These are phyloP conservation scores for Oeneis ivallda DNA, from an alignment of 2,888 invertebrate species.

Conservation along the genomic window DNA sequence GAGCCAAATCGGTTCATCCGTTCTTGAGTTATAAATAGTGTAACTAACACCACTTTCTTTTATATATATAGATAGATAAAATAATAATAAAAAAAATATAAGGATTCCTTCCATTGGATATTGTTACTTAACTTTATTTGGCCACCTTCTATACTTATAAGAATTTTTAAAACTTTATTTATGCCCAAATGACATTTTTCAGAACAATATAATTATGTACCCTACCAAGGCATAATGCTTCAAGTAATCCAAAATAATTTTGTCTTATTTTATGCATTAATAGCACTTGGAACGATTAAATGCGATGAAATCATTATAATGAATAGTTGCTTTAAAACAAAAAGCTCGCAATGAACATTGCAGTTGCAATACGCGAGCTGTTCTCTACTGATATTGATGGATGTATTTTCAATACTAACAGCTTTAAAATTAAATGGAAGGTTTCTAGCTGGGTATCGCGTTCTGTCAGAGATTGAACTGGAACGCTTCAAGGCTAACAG, in stretches of 20 bases:
- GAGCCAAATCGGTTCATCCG: too few relatives aligned
- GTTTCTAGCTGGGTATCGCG: slow-evolving; percentile 54
- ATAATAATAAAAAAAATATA: too few relatives aligned
- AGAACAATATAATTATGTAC: background rate
- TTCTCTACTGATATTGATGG: slow-evolving; percentile 55
- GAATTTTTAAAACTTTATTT: too few relatives aligned
- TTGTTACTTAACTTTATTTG: too few relatives aligned
- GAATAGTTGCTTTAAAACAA: slow-evolving; percentile 20
- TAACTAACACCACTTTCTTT: too few relatives aligned
- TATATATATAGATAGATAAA: too few relatives aligned
- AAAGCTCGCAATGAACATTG: slow-evolving; percentile 31
- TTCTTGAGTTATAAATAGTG: too few relatives aligned
- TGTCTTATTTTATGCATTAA: background rate
- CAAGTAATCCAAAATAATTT: background rate
- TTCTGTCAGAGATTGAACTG: slow-evolving; percentile 48
- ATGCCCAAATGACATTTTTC: background rate
- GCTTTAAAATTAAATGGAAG: slow-evolving; percentile 52
- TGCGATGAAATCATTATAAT: slow-evolving; percentile 11
- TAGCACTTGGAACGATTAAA: background rate
- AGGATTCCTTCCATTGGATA: too few relatives aligned
- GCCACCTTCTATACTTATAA: too few relatives aligned
- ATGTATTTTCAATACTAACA: slow-evolving; percentile 58
- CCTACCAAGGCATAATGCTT: background rate
- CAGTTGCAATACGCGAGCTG: slow-evolving; percentile 37
- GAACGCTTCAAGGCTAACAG: slow-evolving; percentile 68